These are phyloP conservation scores for Centruroides vittatus DNA, from an alignment of 1,140 invertebrate genomes.

Conservation along the genomic window DNA sequence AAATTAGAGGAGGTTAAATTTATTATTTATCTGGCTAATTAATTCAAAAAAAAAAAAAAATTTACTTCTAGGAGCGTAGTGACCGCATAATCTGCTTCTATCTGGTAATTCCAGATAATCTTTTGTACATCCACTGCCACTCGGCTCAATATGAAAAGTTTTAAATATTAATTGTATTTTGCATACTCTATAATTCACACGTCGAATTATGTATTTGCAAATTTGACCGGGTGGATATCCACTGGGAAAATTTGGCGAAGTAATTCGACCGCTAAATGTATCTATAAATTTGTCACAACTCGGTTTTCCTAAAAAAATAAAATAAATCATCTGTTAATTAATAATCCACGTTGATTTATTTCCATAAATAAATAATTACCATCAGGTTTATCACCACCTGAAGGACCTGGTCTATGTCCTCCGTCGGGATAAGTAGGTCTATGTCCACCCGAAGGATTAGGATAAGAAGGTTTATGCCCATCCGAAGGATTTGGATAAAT, in stretches of 20 bases:
- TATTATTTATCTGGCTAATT: no score
- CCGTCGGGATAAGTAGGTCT: no score
- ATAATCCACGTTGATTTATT: no score
- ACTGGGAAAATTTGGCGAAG: slow-evolving; percentile 19
- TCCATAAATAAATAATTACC: no score
- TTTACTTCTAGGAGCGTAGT: slow-evolving; percentile 10
- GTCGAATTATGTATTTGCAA: slow-evolving; percentile 18
- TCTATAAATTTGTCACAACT: slow-evolving; percentile 16
- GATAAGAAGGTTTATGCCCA: no score
- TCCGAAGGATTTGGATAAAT: no score
- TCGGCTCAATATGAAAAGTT: slow-evolving; percentile 19
- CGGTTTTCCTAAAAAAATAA: background rate
- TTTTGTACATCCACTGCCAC: slow-evolving; percentile 3
- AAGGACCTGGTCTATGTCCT: no score
- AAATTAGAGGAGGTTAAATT: no score
- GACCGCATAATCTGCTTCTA: slow-evolving; percentile 10
- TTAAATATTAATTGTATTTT: slow-evolving; percentile 18
- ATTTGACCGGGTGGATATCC: slow-evolving; percentile 15
- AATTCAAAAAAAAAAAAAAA: background rate
- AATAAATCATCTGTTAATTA: background rate
- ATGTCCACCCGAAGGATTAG: no score
- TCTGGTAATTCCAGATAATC: slow-evolving; percentile 20
- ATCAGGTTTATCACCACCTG: no score
- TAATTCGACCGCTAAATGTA: slow-evolving; percentile 16
- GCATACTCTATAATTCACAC: slow-evolving; percentile 16